These are phyloP conservation scores for Hoplostethus atlanticus DNA, from an alignment of 2,797 vertebrate genomes.

Conservation along the genomic window DNA sequence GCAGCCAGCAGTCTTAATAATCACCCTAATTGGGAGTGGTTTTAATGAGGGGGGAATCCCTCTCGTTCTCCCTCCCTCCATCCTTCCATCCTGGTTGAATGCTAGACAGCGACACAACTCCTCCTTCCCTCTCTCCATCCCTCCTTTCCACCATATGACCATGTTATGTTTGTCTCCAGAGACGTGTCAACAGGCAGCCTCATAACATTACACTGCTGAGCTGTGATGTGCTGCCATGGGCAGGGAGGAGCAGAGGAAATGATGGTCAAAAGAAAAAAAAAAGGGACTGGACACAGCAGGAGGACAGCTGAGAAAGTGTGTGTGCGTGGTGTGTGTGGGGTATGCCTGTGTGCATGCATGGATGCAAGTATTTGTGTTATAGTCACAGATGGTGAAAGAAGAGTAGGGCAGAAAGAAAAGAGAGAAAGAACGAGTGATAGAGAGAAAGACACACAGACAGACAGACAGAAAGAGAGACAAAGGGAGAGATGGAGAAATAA, in stretches of 20 bases:
- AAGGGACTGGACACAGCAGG: constrained; percentile 8
- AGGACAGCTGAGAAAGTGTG: not conserved
- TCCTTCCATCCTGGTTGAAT: constrained; percentile 49
- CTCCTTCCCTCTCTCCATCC: constrained; percentile 36
- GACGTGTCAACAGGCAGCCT: constrained; percentile 39
- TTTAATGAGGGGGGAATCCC: constrained; percentile 71
- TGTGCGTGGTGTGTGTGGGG: too few species aligned
- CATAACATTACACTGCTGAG: constrained; percentile 42
- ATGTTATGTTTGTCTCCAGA: constrained; percentile 19
- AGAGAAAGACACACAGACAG: not conserved
- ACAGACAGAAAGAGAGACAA: not conserved
- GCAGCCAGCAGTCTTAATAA: constrained; percentile 67
- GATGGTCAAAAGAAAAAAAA: not conserved
- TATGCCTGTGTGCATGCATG: not conserved
- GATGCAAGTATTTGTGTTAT: not conserved
- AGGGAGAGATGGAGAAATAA: not conserved
- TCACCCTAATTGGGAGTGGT: constrained; percentile 72
- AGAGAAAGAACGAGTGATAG: not conserved
- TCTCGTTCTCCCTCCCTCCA: constrained; percentile 46
- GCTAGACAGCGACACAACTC: constrained; percentile 47
- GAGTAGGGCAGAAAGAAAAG: not conserved
- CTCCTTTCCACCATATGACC: constrained; percentile 32
- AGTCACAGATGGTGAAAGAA: not conserved
- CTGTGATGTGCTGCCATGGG: constrained; percentile 41
- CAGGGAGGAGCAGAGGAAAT: not conserved